Base-by-base conservation (phyloP, 2,888 invertebrate genomes). In the Lumbricus terrestris region DNA sequence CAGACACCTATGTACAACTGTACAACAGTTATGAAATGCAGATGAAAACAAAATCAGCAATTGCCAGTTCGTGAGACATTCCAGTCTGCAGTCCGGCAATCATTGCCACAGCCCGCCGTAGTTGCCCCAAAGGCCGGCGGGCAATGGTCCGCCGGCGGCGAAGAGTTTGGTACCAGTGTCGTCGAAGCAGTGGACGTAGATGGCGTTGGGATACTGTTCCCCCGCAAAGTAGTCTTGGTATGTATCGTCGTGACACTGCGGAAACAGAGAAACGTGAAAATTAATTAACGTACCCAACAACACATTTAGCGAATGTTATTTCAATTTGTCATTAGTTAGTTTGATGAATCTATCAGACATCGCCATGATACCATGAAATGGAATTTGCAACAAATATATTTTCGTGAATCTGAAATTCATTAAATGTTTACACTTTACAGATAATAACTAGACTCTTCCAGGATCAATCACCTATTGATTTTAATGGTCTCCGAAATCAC, bases 151-250 rank as follows among this genome's bases (percentile, higher is more conserved):
- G 18, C 99, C 99, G 20, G 98, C 98, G 0, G 98, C 97, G 96
- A 99, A 99, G 82, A 99, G 96, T 90, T 98, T 96, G 29, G 98
- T 98, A 29, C 98, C 98, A 92, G 97, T 97, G 93, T 97, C 96
- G 95, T 99, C 98, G 95, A 98, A 98, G 95, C 98, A 98, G 95
- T 99, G 98, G 4, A 98, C 98, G 95, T 98, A 99, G 93, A 99
- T 98, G 34, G 98, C 98, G 92, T 94, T 95, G 20, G 94, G 94
- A 88, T 47, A 98, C 97, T 91, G 97, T 97, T 93, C 92, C 95
- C 98, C 98, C 95, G 97, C 97, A 90, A 95, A 94, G 91, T 93
- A 93, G 90, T 94, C 94, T 89, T 93, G 91, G 91, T 94, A 95
- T 90, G 93, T 94, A 33, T 94, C 94, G 92, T 95, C 94, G 90